These are phyloP conservation scores for Hirundichthys speculiger DNA, from an alignment of 2,113 vertebrate genomes.

Conservation along the genomic window DNA sequence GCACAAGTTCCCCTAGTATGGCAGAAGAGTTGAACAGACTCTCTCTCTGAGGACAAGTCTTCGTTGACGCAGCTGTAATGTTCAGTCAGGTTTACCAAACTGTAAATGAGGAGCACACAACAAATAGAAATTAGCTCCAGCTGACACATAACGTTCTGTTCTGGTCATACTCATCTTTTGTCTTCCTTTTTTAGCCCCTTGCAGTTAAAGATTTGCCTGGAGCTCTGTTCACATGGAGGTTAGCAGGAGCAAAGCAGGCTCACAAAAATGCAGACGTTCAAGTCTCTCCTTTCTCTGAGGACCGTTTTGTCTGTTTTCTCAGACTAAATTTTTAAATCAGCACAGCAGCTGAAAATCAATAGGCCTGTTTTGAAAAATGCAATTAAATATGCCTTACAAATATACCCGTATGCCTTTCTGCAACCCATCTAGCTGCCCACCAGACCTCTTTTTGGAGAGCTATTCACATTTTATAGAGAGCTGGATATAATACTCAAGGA, in stretches of 20 bases:
- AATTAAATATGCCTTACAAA: slow-evolving; percentile 33
- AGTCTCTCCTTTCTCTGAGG: slow-evolving; percentile 2
- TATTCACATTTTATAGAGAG: slow-evolving; percentile 27
- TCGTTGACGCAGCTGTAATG: slow-evolving; percentile 25
- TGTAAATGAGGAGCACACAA: no score
- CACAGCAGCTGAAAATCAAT: slow-evolving; percentile 39
- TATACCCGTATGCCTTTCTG: not conserved
- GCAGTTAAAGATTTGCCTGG: slow-evolving; percentile 27
- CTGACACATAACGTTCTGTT: no score
- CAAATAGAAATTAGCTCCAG: no score
- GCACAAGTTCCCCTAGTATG: slow-evolving; percentile 20
- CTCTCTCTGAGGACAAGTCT: slow-evolving; percentile 11
- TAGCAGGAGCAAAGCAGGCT: slow-evolving; percentile 20
- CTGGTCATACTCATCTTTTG: no score
- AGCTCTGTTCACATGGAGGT: slow-evolving; percentile 25
- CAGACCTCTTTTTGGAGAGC: not conserved
- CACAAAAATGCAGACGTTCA: slow-evolving; percentile 15
- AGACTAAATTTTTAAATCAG: slow-evolving; percentile 20
- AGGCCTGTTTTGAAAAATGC: slow-evolving; percentile 22
- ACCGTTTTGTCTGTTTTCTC: slow-evolving; percentile 15
- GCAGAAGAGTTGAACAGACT: slow-evolving; percentile 20
- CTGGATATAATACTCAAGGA: slow-evolving; percentile 36
- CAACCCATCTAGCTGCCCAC: slow-evolving; percentile 22
- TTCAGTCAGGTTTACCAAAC: not conserved
- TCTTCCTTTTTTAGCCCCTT: not conserved